Evolutionary conservation across 2,797 vertebrate genomes (phyloP).

Genomic region (Gallirallus australis): DNA sequence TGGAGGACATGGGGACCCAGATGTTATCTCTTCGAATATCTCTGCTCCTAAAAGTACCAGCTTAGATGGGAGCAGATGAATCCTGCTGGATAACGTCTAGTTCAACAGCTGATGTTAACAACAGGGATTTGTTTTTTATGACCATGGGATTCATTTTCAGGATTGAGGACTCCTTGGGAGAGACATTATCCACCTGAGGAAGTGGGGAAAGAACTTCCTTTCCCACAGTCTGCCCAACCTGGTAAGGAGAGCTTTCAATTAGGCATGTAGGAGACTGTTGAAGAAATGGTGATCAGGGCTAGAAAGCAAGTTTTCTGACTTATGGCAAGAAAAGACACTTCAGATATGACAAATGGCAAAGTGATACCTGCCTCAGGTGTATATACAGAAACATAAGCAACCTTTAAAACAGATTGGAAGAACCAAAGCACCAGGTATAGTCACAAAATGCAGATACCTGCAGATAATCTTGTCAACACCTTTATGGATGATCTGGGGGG

Average conservation of each 20-base stretch:
- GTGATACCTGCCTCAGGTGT: background rate
- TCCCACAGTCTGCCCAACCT: background rate
- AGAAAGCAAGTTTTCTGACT: background rate
- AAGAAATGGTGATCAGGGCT: rapidly evolving
- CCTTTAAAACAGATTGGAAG: background rate
- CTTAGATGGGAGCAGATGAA: background rate
- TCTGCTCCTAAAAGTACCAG: background rate
- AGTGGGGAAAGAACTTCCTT: background rate
- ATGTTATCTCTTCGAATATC: background rate
- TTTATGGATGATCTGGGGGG: background rate
- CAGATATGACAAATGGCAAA: background rate
- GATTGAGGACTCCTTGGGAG: background rate
- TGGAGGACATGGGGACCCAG: background rate
- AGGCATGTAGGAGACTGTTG: background rate
- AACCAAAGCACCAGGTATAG: background rate
- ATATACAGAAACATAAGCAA: background rate
- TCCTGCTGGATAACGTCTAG: background rate
- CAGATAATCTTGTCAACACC: background rate
- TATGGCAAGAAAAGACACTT: background rate
- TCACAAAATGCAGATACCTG: background rate
- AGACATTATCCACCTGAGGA: background rate
- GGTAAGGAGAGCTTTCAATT: background rate
- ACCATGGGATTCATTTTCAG: background rate
- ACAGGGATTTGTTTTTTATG: background rate
- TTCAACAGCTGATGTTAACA: background rate